phyloP scores from a whole-genome alignment of 2,113 vertebrate species.

The Phaethon lepturus region DNA sequence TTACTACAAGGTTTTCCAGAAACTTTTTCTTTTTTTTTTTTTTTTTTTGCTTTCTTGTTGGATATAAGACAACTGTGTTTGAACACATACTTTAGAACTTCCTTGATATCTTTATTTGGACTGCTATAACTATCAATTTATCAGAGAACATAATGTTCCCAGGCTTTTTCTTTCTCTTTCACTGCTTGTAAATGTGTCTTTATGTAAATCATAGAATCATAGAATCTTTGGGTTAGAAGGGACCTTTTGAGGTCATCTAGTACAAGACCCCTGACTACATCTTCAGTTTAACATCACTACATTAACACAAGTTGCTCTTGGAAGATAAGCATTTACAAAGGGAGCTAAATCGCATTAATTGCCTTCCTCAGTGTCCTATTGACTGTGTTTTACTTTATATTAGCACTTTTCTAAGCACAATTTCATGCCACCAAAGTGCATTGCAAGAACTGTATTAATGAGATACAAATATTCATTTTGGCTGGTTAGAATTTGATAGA shows the following conservation, averaged over 20 bases:
- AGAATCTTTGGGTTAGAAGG: too few species aligned
- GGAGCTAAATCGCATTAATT: background rate
- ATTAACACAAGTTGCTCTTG: background rate
- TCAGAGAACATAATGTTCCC: background rate
- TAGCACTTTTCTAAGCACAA: background rate
- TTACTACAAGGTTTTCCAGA: slow-evolving; percentile 19
- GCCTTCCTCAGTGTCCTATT: background rate
- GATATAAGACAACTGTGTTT: background rate
- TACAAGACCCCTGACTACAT: background rate
- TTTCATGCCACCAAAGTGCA: background rate
- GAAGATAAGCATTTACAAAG: background rate
- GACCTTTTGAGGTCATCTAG: too few species aligned
- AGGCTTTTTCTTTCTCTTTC: background rate
- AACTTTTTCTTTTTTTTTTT: background rate
- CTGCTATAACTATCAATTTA: background rate
- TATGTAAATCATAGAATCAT: background rate
- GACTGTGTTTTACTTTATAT: background rate
- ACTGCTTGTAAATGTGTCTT: background rate
- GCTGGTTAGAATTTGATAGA: background rate
- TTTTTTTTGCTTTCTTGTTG: background rate
- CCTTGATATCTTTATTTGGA: slow-evolving; percentile 35
- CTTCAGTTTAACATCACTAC: background rate
- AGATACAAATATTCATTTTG: background rate
- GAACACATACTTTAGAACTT: slow-evolving; percentile 24
- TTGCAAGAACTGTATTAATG: background rate